A percentile compares a stretch with the other conserved stretches of the same genome.
Conservation (phyloP, 2,797 vertebrate species). For the Gymnopithys bicolor region DNA sequence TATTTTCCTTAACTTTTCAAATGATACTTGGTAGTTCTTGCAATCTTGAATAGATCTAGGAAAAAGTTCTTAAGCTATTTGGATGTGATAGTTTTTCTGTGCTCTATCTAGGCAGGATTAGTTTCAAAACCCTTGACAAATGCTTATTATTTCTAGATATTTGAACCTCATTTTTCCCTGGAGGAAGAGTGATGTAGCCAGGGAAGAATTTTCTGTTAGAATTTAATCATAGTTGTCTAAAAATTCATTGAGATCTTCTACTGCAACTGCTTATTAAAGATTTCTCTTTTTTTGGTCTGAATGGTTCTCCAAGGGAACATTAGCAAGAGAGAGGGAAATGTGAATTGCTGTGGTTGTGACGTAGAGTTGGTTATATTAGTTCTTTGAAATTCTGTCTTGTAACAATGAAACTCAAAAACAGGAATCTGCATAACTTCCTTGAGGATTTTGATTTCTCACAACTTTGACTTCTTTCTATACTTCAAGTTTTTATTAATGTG, state of each 20-base stretch:
- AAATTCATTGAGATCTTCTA: not conserved
- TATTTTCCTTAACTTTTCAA: not conserved
- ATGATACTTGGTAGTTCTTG: not conserved
- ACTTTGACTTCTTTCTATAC: not conserved
- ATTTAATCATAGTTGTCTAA: not conserved
- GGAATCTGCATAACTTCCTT: not conserved
- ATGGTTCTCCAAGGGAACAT: not conserved
- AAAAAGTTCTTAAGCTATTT: not conserved
- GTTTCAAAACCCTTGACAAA: slow-evolving; percentile 14
- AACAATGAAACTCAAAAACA: not conserved
- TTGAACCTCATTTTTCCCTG: not conserved
- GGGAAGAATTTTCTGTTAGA: not conserved
- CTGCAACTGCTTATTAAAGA: not conserved
- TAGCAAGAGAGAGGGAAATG: not conserved
- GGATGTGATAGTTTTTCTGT: not conserved
- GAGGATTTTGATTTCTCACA: not conserved
- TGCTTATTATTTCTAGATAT: not conserved
- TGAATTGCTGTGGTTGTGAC: not conserved
- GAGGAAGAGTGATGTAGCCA: not conserved
- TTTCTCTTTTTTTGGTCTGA: not conserved
- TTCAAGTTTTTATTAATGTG: not conserved
- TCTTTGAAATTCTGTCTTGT: not conserved
- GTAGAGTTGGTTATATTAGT: not conserved
- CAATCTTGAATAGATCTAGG: not conserved
- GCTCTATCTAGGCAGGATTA: not conserved